These are phyloP conservation scores for Rhadinocentrus ornatus DNA, from an alignment of 2,797 vertebrate species.

Conservation along the genomic window DNA sequence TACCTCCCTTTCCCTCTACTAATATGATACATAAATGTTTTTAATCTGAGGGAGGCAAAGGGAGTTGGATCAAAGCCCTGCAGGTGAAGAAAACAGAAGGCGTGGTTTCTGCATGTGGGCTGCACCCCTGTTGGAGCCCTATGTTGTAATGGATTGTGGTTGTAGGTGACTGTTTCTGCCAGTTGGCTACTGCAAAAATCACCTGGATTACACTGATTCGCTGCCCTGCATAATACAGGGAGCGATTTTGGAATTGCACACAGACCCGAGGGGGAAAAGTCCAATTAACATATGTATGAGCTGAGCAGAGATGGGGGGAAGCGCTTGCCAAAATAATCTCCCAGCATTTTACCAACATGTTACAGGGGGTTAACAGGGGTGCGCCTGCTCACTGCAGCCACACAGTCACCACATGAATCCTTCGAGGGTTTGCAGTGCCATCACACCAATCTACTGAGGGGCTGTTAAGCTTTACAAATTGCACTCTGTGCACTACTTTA, in stretches of 20 bases:
- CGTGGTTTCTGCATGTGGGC: slow-evolving; percentile 37
- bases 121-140: slow-evolving; percentile 42
- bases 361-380: slow-evolving; percentile 57
- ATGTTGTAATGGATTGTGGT: slow-evolving; percentile 48
- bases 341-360: slow-evolving; percentile 55
- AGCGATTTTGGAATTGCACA: slow-evolving; percentile 69
- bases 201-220: slow-evolving; percentile 72
- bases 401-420: slow-evolving; percentile 31
- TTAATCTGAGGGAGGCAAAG: slow-evolving; percentile 58
- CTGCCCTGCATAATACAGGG: slow-evolving; percentile 67
- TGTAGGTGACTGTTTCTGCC: slow-evolving; percentile 48
- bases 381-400: slow-evolving; percentile 35
- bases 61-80: slow-evolving; percentile 54
- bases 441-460: slow-evolving; percentile 24
- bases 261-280: slow-evolving; percentile 64
- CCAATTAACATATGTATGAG: slow-evolving; percentile 82
- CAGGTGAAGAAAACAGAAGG: slow-evolving; percentile 51
- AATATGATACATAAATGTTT: slow-evolving; percentile 81
- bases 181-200: slow-evolving; percentile 64
- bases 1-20: slow-evolving; percentile 59
- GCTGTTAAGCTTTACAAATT: slow-evolving; percentile 44
- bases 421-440: slow-evolving; percentile 14
- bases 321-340: slow-evolving; percentile 71
- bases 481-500: slow-evolving; percentile 24
- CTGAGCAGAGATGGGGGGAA: slow-evolving; percentile 63